Conservation (phyloP, 2,888 invertebrate species). For the Leistus spinibarbis region DNA sequence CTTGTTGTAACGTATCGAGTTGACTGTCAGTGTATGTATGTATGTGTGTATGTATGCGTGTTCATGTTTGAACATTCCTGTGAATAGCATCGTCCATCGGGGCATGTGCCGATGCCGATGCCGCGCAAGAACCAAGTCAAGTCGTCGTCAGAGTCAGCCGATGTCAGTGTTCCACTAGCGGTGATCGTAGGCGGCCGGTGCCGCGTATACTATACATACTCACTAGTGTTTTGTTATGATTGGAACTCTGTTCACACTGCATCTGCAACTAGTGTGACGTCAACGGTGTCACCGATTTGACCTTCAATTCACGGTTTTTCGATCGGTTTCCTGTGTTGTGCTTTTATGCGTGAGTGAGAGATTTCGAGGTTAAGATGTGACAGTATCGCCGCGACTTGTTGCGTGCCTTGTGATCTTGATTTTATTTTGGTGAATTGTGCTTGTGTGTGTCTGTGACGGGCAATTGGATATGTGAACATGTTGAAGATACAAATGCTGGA, state of each 20-base stretch:
- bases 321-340: constrained; percentile 13
- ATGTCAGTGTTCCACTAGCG: constrained; percentile 33
- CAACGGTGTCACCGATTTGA: background rate
- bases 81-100: background rate
- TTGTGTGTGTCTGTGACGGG: background rate
- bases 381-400: constrained; percentile 14
- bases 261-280: background rate
- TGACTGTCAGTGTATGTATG: background rate
- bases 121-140: background rate
- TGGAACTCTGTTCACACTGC: background rate
- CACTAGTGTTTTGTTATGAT: background rate
- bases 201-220: no score
- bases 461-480: constrained; percentile 60
- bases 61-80: background rate
- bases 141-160: no score
- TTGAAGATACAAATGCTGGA: constrained; percentile 79
- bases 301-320: background rate
- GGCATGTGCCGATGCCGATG: background rate
- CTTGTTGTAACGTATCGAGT: background rate
- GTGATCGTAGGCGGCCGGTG: constrained; percentile 24
- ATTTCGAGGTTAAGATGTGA: constrained; percentile 20
- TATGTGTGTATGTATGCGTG: background rate
- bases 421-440: background rate
- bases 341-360: background rate
- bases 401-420: constrained; percentile 3